Base-by-base conservation (phyloP, 2,113 vertebrate genomes). In the Platysternon megacephalum region DNA sequence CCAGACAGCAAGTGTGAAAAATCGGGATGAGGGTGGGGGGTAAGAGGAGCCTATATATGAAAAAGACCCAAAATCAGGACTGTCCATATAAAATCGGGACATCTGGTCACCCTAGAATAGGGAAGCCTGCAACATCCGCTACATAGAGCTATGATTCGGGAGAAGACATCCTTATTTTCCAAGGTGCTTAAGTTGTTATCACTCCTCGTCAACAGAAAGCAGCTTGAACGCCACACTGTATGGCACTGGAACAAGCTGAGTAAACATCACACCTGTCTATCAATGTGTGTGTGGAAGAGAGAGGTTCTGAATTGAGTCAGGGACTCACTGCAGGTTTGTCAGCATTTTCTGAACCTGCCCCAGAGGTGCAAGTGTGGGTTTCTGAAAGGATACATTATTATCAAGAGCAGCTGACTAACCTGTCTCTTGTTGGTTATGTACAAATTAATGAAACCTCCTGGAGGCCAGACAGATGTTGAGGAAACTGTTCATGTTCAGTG, bases 181-280 rank as follows among this genome's bases (percentile, higher is more conserved):
- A 65, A 35, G 58, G 58, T 35, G 14, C 14, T 32, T 65, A 65
- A 65, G 29, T 5, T 35, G 17, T 65, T 78, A 46, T 53, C 49
- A 49, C 53, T 90, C 79, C 82, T 58, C 13, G 26, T 56, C 79
- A 79, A 84, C 48, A 48, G 26, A 84, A 87, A 79, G 39, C n/a
- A 52, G 6, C 12, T 44, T 92, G 87, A 79, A 39, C 84, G 55
- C 74, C 48, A 84, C 28, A 35, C 42, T 88, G 42, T 2, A 80
- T 32, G 68, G 78, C 9, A 1, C 21, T 22, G 48, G 26, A 68
- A 32, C 32, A 65, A 65, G 58, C 58, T 35, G 58, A 65, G 58
- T 65, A 55, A 55, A 55, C 53, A 65, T 35, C 29, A 65, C 32
- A 35, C 58, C 13, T 16, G 29, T 35, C 12, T 58, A 28, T 56